Evolutionary conservation across 2,113 vertebrate species (phyloP).

Genomic region (Corythoichthys intestinalis): DNA sequence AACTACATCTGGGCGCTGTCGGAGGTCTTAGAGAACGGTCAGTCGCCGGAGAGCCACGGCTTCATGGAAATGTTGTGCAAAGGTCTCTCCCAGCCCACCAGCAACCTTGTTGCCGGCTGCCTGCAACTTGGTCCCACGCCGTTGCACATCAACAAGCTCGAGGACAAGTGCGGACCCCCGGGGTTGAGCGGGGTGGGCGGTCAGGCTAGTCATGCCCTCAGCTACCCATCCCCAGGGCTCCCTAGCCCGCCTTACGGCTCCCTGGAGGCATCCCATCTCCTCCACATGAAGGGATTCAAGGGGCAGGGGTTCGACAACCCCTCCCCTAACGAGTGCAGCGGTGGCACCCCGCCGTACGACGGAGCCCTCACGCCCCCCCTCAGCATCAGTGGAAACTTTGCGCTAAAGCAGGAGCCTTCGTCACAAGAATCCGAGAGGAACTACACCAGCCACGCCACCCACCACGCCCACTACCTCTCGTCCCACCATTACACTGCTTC

Average conservation of each 20-base stretch:
- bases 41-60: constrained; percentile 84
- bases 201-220: constrained; percentile 69
- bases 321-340: constrained; percentile 77
- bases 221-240: constrained; percentile 87
- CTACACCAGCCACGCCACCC: constrained; percentile 64
- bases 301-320: constrained; percentile 78
- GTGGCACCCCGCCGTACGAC: constrained; percentile 85
- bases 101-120: constrained; percentile 93
- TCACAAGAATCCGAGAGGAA: constrained; percentile 83
- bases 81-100: constrained; percentile 96
- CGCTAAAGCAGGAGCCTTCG: constrained; percentile 89
- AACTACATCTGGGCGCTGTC: constrained; percentile 99
- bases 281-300: constrained; percentile 90
- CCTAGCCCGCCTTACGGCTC: constrained; percentile 94
- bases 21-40: constrained; percentile 87
- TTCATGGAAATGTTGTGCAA: constrained; percentile 97
- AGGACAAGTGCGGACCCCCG: constrained; percentile 76
- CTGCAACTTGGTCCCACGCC: constrained; percentile 82
- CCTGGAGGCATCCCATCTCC: constrained; percentile 83
- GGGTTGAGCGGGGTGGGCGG: constrained; percentile 60
- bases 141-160: constrained; percentile 78
- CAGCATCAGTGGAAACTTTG: constrained; percentile 91
- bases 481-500: constrained; percentile 71
- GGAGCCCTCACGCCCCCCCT: constrained; percentile 90
- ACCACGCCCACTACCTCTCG: constrained; percentile 69